Conservation (phyloP, 2,888 invertebrate species). For the Nephrocerus scutellatus region DNA sequence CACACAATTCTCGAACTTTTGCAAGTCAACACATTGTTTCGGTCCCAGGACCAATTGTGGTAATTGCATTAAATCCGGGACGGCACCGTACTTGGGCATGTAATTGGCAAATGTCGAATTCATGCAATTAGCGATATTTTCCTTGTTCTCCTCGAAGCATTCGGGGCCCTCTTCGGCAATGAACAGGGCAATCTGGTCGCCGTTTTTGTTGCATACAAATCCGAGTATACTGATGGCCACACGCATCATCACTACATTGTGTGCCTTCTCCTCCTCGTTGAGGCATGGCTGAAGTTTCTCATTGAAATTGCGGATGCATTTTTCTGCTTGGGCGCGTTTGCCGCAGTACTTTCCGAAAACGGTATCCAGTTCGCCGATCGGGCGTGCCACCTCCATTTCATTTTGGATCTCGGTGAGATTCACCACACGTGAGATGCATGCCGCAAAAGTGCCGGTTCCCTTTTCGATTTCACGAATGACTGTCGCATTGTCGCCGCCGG, state of each 20-base stretch:
- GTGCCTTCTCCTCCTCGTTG: constrained; percentile 54
- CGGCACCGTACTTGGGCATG: constrained; percentile 45
- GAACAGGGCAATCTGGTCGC: constrained; percentile 74
- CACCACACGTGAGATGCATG: constrained; percentile 55
- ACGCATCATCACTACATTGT: constrained; percentile 57
- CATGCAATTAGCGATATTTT: constrained; percentile 56
- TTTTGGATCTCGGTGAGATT: constrained; percentile 54
- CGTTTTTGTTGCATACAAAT: constrained; percentile 71
- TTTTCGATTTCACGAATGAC: constrained; percentile 51
- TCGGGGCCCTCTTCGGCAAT: constrained; percentile 75
- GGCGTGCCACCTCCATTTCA: constrained; percentile 65
- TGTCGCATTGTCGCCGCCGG: constrained; percentile 53
- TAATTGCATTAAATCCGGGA: constrained; percentile 40
- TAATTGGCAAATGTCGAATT: constrained; percentile 56
- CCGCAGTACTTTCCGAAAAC: constrained; percentile 69
- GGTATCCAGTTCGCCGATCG: constrained; percentile 58
- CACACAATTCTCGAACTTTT: constrained; percentile 40
- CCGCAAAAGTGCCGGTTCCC: constrained; percentile 40
- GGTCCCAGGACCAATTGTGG: constrained; percentile 57
- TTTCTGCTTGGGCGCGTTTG: constrained; percentile 44
- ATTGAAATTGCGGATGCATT: constrained; percentile 57
- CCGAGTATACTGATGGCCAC: constrained; percentile 60
- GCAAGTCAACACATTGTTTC: constrained; percentile 42
- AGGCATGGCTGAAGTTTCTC: constrained; percentile 58
- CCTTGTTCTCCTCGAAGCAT: constrained; percentile 59